Base-by-base conservation (phyloP, 2,888 invertebrate species). In the Heliconius sara region DNA sequence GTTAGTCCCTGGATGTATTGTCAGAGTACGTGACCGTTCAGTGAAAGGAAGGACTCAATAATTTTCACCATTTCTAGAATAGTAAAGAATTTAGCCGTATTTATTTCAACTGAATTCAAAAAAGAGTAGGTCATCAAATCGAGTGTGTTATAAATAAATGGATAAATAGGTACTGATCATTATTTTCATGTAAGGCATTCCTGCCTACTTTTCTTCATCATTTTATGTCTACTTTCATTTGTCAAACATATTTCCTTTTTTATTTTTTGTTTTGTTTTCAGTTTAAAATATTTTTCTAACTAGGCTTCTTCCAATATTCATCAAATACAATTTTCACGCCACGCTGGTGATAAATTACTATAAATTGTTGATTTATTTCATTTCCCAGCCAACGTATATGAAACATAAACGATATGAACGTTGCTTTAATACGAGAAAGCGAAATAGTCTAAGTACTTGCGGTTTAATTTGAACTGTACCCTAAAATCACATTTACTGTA, bases 281-380 rank as follows among this genome's bases (percentile, higher is more conserved):
- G 7, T 1, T 22, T 3, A 60, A 60, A n/a, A n/a, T 60, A 60
- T 60, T 10, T 47, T 10, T 10, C 60, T 60, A 10, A 1, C 3
- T 60, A 7, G 22, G 19, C 57, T 67, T 63, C 25, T 6, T 16
- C 16, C 3, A 65, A 13, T 13, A 60, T 4, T 3, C 25, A 25
- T 13, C 4, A 25, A 25, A 5, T 68, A 25, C n/a, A n/a, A n/a
- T n/a, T n/a, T n/a, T n/a, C n/a, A n/a, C 25, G 6, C 72, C 12
- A 60, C 47, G 25, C 30, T 6, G 7, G 30, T 34, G 57, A 57
- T 16, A 39, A n/a, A 60, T 73, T 9, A 60, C 60, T 60, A 13
- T 73, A 73, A n/a, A 73, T 73, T 73, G 73, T 73, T 73, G 34
- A 73, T 60, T 73, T 60, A 25, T 5, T 39, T 25, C 34, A 60